Percentiles rank a stretch among this genome's conserved stretches.
phyloP scores from a whole-genome alignment of 1,140 invertebrate genomes.

The Bombus balteatus region DNA sequence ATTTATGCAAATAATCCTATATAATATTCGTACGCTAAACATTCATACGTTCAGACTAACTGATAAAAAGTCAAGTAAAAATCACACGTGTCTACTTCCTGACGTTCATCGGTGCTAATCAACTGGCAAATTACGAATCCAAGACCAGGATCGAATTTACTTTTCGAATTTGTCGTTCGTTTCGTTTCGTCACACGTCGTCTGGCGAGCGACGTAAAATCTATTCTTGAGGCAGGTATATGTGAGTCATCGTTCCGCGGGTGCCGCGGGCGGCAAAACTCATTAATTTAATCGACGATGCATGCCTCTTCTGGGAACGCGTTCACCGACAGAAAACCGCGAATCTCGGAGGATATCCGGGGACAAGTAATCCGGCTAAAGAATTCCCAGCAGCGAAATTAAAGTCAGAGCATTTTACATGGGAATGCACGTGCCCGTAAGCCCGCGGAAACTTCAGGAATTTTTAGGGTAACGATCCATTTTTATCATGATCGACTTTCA shows the following conservation, averaged over 20 bases:
- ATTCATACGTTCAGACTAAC: neutral
- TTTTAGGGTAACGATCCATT: neutral
- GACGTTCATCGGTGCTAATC: neutral
- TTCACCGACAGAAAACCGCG: neutral
- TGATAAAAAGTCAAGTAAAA: neutral
- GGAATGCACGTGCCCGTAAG: neutral
- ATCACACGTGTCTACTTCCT: neutral
- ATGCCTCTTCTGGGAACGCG: neutral
- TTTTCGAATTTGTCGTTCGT: neutral
- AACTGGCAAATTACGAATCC: neutral
- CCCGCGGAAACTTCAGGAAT: neutral
- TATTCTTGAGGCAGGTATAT: neutral
- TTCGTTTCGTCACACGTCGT: neutral
- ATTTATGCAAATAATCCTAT: neutral
- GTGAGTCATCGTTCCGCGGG: too few species aligned
- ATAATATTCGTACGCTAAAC: neutral
- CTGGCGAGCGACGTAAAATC: neutral
- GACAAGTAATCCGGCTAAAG: neutral
- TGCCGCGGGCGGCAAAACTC: neutral
- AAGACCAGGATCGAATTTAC: neutral
- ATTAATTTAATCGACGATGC: constrained; percentile 12
- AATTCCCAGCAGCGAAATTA: neutral
- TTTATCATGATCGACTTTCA: neutral
- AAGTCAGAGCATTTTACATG: neutral
- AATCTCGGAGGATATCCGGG: neutral